phyloP scores from a whole-genome alignment of 2,888 invertebrate species.

The Coleophora flavipennella region DNA sequence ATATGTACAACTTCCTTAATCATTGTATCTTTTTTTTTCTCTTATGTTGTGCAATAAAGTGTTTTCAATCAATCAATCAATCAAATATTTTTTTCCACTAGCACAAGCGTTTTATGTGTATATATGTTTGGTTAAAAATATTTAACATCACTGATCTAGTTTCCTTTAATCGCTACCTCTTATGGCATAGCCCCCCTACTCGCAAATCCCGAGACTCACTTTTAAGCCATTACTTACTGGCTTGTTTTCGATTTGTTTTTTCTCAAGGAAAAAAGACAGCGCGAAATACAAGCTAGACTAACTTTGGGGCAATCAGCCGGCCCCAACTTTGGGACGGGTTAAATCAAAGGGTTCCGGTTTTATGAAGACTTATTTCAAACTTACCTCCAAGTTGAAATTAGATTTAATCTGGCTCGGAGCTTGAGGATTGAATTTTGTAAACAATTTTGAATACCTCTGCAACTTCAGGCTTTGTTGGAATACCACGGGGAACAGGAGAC shows the following conservation, averaged over 20 bases:
- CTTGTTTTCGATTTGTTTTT: constrained; percentile 68
- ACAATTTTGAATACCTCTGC: constrained; percentile 71
- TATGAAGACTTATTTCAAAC: constrained; percentile 73
- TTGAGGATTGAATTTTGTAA: constrained; percentile 73
- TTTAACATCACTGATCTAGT: too few relatives aligned
- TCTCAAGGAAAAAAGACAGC: constrained; percentile 49
- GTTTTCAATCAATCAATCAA: too few relatives aligned
- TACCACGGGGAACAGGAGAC: constrained; percentile 64
- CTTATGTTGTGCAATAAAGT: too few relatives aligned
- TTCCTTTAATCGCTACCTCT: not conserved
- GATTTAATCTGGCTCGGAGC: constrained; percentile 72
- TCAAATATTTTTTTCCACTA: too few relatives aligned
- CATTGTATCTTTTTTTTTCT: too few relatives aligned
- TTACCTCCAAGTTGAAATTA: constrained; percentile 72
- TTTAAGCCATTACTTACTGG: constrained; percentile 64
- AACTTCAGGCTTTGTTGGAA: constrained; percentile 70
- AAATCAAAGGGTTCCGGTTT: constrained; percentile 72
- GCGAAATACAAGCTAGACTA: constrained; percentile 51
- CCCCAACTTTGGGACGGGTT: constrained; percentile 63
- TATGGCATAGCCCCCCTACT: constrained; percentile 13
- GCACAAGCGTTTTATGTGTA: too few relatives aligned
- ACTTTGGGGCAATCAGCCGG: constrained; percentile 69
- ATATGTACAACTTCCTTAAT: too few relatives aligned
- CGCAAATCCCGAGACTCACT: constrained; percentile 49
- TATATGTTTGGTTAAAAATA: too few relatives aligned